A percentile compares a stretch with the other conserved stretches of the same genome.
These are phyloP conservation scores for Heliconius cydno DNA, from an alignment of 2,888 invertebrate species.

Conservation along the genomic window DNA sequence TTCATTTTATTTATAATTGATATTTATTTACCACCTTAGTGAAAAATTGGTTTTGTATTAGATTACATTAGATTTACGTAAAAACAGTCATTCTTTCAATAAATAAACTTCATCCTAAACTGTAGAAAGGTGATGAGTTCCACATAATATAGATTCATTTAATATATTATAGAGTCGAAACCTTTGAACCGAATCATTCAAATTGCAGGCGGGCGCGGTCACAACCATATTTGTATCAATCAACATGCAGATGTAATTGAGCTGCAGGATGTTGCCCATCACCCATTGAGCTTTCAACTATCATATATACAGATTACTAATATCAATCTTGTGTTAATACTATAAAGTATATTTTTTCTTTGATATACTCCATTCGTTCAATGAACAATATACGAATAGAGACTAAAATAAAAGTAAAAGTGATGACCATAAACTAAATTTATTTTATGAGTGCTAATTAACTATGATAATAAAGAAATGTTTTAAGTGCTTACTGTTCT, in stretches of 20 bases:
- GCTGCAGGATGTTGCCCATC: slow-evolving; percentile 78
- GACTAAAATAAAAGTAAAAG: slow-evolving; percentile 10
- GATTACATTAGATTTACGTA: too few relatives aligned
- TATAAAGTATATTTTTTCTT: slow-evolving; percentile 29
- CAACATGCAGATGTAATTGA: slow-evolving; percentile 74
- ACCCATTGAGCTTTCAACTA: slow-evolving; percentile 60
- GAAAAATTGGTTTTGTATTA: too few relatives aligned
- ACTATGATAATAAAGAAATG: not conserved
- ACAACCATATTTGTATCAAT: slow-evolving; percentile 60
- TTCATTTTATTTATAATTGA: not conserved
- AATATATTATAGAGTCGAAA: not conserved
- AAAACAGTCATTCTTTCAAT: too few relatives aligned
- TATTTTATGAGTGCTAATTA: slow-evolving; percentile 2
- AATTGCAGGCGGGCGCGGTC: slow-evolving; percentile 41
- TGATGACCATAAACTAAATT: not conserved
- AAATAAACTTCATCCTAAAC: too few relatives aligned
- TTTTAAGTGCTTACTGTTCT: not conserved
- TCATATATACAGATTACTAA: slow-evolving; percentile 32
- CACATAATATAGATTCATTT: not conserved
- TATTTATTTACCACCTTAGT: too few relatives aligned
- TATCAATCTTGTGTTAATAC: slow-evolving; percentile 37
- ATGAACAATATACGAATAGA: not conserved
- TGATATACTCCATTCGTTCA: not conserved
- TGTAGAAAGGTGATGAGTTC: too few relatives aligned
- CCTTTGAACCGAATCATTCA: slow-evolving; percentile 38